phyloP scores from a whole-genome alignment of 2,797 vertebrate species.

The Tympanoctomys barrerae region DNA sequence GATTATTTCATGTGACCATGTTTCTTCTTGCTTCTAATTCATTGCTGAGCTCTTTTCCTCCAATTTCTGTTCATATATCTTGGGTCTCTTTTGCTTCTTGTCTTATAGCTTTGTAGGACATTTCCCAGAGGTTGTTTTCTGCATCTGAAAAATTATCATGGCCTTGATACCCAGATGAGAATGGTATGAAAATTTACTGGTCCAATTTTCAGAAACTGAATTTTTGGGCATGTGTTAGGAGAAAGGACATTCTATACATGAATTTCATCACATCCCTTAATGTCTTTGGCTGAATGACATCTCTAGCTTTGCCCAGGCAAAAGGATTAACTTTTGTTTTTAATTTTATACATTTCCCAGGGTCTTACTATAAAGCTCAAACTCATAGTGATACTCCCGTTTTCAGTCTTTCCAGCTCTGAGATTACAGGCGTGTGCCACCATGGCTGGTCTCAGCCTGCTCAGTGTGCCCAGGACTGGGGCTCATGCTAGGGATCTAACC shows the following conservation, averaged over 20 bases:
- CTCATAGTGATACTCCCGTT: too few relatives aligned
- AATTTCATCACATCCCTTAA: slow-evolving; percentile 13
- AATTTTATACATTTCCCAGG: too few relatives aligned
- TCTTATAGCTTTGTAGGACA: neutral
- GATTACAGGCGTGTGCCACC: too few relatives aligned
- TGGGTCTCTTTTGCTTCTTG: neutral
- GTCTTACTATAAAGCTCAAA: too few relatives aligned
- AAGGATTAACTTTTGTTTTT: neutral
- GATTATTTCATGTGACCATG: neutral
- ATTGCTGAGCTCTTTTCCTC: neutral
- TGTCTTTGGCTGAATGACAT: neutral
- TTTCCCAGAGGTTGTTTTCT: slow-evolving; percentile 9
- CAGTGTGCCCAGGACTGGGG: too few relatives aligned
- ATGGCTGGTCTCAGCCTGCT: too few relatives aligned
- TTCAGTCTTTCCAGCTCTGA: too few relatives aligned
- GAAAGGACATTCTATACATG: neutral
- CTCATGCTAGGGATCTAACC: too few relatives aligned
- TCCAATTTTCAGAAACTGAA: slow-evolving; percentile 26
- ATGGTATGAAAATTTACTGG: too few relatives aligned
- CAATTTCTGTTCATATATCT: neutral
- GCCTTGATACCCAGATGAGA: neutral
- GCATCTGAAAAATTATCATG: neutral
- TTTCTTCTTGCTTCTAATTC: neutral
- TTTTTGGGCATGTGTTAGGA: neutral
- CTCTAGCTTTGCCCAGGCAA: neutral